phyloP scores from a whole-genome alignment of 2,797 vertebrate species.

The Acipenser transmontanus region DNA sequence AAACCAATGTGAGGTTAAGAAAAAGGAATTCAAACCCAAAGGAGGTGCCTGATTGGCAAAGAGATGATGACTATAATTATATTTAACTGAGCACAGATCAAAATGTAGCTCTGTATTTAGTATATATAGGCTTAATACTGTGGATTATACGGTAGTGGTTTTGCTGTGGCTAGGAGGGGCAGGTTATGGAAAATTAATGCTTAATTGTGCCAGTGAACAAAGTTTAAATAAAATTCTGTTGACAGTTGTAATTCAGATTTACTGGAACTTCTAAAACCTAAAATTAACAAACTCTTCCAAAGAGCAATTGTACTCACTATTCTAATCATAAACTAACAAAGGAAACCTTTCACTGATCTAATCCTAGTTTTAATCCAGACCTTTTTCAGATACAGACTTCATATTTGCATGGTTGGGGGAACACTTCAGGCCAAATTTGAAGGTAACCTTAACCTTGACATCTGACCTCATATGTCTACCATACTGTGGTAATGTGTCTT shows the following conservation, averaged over 20 bases:
- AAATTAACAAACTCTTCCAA: conserved; percentile 16
- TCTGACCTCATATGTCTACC: no score
- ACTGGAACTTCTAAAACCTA: conserved; percentile 43
- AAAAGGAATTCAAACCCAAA: conserved; percentile 3
- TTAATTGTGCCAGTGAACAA: conserved; percentile 37
- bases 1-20: neutral
- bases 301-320: no score
- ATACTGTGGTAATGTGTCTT: no score
- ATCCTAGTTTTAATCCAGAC: no score
- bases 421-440: no score
- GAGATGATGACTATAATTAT: neutral
- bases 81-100: conserved; percentile 20
- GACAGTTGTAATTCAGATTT: conserved; percentile 29
- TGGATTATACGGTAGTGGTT: conserved; percentile 6
- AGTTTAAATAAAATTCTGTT: conserved; percentile 27
- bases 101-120: conserved; percentile 1
- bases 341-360: no score
- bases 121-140: conserved; percentile 2
- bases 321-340: no score
- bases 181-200: conserved; percentile 22
- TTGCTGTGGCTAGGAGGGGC: conserved; percentile 22
- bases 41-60: conserved; percentile 11
- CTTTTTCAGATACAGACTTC: no score
- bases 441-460: no score
- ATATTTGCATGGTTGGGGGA: no score